These are phyloP conservation scores for Exocentrus adspersus DNA, from an alignment of 2,888 invertebrate species.

Conservation along the genomic window DNA sequence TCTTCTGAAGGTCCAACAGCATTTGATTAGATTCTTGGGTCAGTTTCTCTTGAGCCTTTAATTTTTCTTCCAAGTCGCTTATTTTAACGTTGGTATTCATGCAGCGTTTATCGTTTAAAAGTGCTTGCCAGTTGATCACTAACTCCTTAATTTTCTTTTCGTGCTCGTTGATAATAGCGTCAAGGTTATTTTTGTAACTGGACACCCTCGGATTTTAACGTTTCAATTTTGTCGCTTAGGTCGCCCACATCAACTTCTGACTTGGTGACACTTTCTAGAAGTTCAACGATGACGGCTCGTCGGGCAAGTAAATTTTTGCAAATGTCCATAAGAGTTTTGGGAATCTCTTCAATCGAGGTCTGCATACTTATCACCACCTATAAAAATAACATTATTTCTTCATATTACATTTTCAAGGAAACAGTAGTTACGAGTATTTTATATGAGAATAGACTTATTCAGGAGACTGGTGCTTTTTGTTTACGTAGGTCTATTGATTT, in stretches of 20 bases:
- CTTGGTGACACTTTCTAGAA: conserved; percentile 52
- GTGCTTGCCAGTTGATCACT: conserved; percentile 49
- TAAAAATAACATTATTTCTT: no score
- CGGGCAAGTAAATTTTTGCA: conserved; percentile 55
- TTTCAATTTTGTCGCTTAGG: conserved; percentile 50
- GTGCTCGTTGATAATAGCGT: conserved; percentile 50
- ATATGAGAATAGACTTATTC: no score
- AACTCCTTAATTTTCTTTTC: conserved; percentile 51
- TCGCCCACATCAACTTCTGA: conserved; percentile 49
- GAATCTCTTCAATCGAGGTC: conserved; percentile 55
- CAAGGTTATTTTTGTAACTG: conserved; percentile 50
- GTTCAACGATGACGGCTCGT: conserved; percentile 52
- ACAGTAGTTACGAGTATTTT: no score
- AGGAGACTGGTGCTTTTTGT: no score
- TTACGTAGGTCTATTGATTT: no score
- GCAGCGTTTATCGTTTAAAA: conserved; percentile 45
- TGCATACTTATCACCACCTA: conserved; percentile 48
- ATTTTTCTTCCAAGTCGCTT: conserved; percentile 49
- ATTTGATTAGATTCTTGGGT: conserved; percentile 43
- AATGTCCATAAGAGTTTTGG: conserved; percentile 53
- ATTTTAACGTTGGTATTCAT: conserved; percentile 35
- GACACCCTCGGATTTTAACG: conserved; percentile 47
- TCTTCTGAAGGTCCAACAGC: conserved; percentile 50
- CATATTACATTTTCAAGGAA: no score
- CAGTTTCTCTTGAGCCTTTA: conserved; percentile 50